Base-by-base conservation (phyloP, 2,113 vertebrate genomes). In the Urocynchramus pylzowi region DNA sequence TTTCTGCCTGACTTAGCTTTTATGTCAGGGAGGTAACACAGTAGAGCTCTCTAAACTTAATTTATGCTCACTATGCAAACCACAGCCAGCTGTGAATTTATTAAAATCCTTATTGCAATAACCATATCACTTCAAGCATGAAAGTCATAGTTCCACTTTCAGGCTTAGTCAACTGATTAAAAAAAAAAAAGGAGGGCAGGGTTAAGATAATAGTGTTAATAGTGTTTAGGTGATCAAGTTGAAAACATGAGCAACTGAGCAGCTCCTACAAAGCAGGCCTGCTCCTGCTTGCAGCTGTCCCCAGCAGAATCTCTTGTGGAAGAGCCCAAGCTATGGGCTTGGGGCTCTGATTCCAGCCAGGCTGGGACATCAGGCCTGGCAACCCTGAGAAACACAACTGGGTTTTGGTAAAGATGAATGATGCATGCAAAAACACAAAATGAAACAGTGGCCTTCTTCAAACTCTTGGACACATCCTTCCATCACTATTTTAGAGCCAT, bases 301-400 rank as follows among this genome's bases (percentile, higher is more conserved):
- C 28, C 52, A 57, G 54, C 45, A 78, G 39, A 28, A 9, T 19
- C 15, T 54, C 12, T 20, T 17, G 9, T 13, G n/a, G 31, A 10
- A 78, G 30, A n/a, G n/a, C 63, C 57, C 35, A 26, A 20, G 70
- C n/a, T 45, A 26, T 3, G 6, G 57, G 30, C n/a, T 5, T 37
- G 21, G 33, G 28, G 30, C 30, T 50, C 21, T 56, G 78, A 69
- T 11, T 5, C 1, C 50, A 73, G 59, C 42, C 73, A 52, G 56
- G 45, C 26, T 49, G 52, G 64, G 42, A 60, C 70, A 81, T 10
- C 17, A 30, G 60, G 26, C 57, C 35, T 4, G 3, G 18, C 24
- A 73, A 35, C 11, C 15, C 41, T 11, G 57, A 26, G 44, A 82
- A 71, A 64, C 52, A 15, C 0, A 0, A 1, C 13, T 44, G 13